Conservation (phyloP, 2,888 invertebrate species). For the Spilarctia lutea region DNA sequence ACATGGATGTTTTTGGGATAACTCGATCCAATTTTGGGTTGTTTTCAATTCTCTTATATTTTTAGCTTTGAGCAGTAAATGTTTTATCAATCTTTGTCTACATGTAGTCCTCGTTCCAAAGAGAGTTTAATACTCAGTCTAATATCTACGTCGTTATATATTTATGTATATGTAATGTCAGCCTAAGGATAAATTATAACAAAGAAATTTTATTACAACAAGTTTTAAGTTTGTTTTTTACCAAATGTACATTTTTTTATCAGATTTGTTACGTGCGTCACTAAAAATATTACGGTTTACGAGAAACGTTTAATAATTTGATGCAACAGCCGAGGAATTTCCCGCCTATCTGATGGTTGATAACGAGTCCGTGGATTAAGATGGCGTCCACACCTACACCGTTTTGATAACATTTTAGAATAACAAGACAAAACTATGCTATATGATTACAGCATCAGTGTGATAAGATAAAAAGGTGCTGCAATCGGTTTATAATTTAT, state of each 20-base stretch:
- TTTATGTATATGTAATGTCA: no score
- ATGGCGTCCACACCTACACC: conserved; percentile 36
- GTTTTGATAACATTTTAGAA: conserved; percentile 15
- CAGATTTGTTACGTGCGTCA: conserved; percentile 32
- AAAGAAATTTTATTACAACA: not conserved
- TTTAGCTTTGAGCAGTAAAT: not conserved
- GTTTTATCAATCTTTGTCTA: not conserved
- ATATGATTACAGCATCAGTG: not conserved
- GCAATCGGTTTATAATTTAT: not conserved
- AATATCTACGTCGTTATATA: no score
- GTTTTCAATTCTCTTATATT: no score
- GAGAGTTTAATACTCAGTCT: no score
- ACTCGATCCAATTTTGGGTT: no score
- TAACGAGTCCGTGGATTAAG: conserved; percentile 53
- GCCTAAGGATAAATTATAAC: not conserved
- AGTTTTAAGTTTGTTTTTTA: not conserved
- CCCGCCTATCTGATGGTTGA: conserved; percentile 26
- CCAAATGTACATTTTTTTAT: not conserved
- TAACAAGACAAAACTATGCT: not conserved
- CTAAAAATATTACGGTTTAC: conserved; percentile 30
- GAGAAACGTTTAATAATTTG: conserved; percentile 38
- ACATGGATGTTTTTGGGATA: no score
- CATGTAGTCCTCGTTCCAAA: not conserved
- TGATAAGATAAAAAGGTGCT: not conserved
- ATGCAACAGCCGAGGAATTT: conserved; percentile 47